Evolutionary conservation across 2,888 invertebrate species (phyloP), one percentile per base, ranked within the genome.

Genomic region (Mechanitis mazaeus): DNA sequence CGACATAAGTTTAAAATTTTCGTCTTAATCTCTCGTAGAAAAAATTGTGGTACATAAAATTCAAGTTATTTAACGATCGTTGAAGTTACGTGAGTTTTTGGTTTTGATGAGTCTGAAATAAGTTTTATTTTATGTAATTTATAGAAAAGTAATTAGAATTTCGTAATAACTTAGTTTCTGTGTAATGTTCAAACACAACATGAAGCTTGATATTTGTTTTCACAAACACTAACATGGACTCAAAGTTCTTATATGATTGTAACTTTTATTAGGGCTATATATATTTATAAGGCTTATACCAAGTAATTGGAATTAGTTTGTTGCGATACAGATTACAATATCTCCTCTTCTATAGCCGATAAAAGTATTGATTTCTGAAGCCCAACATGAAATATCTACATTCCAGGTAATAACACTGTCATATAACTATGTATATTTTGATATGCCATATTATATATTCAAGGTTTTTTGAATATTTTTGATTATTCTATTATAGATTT

Each of bases 351-450:
- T 42, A 60, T 60, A 58, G 20, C 50, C 35, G 65, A 65, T 65
- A 65, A 65, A 58, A 55, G 45, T 63, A 65, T 65, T 58, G 65
- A 65, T 65, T 65, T 60, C 28, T 31, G 50, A 50, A 50, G 11
- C 50, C 31, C 9, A 28, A 31, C 31, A 11, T n/a, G 31, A 7
- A 50, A 31, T 9, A 50, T 3, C 9, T 50, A 50, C 31, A 31
- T 7, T 42, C 7, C 31, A 31, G 50, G 28, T 31, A 9, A 50
- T 5, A 28, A 20, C 9, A 12, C n/a, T 20, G n/a, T 47, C 11
- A 47, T 47, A 47, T 47, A n/a, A 47, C 47, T n/a, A 5, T n/a
- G 20, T 20, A 20, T 20, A 20, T 20, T 20, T 20, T 20, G 20
- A 20, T 20, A 20, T 20, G 20, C 20, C 20, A 20, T 20, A 20